Evolutionary conservation across 2,888 invertebrate species (phyloP), one percentile per base, ranked within the genome.

Genomic region (Polydrusus cervinus): DNA sequence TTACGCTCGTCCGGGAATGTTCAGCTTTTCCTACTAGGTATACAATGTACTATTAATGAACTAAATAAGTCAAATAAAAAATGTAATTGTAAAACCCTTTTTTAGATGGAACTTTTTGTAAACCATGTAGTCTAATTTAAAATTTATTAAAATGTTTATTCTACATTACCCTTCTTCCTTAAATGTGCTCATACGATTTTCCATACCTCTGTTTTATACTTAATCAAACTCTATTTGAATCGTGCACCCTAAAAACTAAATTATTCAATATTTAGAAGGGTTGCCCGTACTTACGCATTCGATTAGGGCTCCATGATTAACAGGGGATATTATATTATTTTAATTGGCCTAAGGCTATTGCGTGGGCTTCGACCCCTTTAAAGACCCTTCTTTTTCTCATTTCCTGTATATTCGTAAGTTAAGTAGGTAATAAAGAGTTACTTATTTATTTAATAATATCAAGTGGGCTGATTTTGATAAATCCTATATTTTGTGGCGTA

Each of bases 221-320:
- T 62, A 67, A 75, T 75, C 57, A 71, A 71, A 75, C 67, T 64
- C 66, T 62, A 71, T 75, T 75, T 49, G 55, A 38, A 38, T 69
- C 67, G 38, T 38, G 38, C 38, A 51, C 67, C 67, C 71, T 68
- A 61, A 75, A 66, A 62, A 57, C 25, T 75, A 65, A 71, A 75
- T 75, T 71, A 75, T 75, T 75, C 67, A 75, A 75, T 75, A 66
- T 75, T 75, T 61, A 53, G 49, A 67, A 67, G 71, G 75, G 75
- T 51, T 67, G 53, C 34, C 71, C 71, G 34, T 68, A 67, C 67
- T 62, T 71, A 75, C 61, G 67, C 67, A 45, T 71, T 71, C 75
- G 47, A 71, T 75, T 75, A 71, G 57, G 67, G 71, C 60, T 34
- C 51, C 71, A 62, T 64, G 71, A 71, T 75, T 75, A 75, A 75